Evolutionary conservation across 2,888 invertebrate genomes (phyloP).

Genomic region (Noctua pronuba): DNA sequence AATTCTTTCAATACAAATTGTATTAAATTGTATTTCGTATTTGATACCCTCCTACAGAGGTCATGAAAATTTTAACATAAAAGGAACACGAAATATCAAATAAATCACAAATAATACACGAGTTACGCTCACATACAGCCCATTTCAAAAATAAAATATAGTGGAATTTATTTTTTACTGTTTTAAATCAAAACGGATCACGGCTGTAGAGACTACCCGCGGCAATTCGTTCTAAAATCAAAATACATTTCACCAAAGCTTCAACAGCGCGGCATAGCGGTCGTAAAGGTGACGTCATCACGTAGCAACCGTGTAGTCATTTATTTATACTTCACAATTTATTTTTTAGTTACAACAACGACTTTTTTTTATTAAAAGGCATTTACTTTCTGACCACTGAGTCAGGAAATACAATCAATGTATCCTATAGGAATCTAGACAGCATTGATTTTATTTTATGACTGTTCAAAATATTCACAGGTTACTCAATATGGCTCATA

Average conservation of each 20-base stretch:
- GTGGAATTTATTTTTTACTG: not conserved
- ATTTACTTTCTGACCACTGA: no score
- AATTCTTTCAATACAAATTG: not conserved
- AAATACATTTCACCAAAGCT: not conserved
- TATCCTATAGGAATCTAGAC: no score
- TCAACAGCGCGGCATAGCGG: no score
- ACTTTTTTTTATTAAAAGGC: no score
- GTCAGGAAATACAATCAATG: no score
- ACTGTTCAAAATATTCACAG: no score
- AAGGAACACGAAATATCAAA: slow-evolving; percentile 7
- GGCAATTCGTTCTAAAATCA: not conserved
- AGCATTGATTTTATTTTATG: no score
- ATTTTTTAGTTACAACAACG: no score
- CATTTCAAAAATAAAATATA: not conserved
- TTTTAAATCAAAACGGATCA: not conserved
- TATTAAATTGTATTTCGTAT: slow-evolving; percentile 9
- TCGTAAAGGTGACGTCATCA: slow-evolving; percentile 8
- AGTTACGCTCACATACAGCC: not conserved
- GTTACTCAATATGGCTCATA: no score
- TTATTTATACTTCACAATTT: no score
- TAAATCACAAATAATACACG: slow-evolving; percentile 15
- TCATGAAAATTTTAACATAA: not conserved
- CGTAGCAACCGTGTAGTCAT: no score
- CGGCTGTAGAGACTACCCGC: no score
- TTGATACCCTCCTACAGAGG: not conserved